Evolutionary conservation across 2,888 invertebrate species (phyloP).

Genomic region (Calameuta pallipes): DNA sequence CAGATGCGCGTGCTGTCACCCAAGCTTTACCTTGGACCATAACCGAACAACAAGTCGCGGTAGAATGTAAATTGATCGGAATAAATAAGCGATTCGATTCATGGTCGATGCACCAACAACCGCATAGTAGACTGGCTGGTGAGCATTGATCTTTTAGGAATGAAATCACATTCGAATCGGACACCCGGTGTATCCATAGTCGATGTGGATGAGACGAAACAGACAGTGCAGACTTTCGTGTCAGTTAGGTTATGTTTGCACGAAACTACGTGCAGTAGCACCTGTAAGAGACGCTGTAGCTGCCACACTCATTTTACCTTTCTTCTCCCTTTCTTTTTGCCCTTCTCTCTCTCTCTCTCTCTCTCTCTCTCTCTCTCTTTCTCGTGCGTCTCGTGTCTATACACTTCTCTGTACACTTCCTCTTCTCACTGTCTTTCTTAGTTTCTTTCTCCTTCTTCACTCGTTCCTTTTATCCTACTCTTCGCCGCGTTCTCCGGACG

Average conservation of each 20-base stretch:
- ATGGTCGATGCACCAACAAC: background rate
- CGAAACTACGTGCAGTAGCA: conserved; percentile 23
- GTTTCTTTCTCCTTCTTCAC: background rate
- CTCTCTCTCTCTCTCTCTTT: no score
- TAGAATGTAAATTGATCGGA: conserved; percentile 27
- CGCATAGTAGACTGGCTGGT: background rate
- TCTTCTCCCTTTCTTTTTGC: background rate
- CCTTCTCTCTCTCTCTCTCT: no score
- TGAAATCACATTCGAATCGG: background rate
- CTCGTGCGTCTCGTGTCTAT: background rate
- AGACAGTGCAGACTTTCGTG: background rate
- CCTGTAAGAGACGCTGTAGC: conserved; percentile 26
- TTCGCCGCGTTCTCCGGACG: conserved; percentile 1
- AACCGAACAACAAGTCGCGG: conserved; percentile 19
- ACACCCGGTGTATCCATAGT: background rate
- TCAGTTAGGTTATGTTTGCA: background rate
- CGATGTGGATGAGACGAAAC: background rate
- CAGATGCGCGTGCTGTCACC: conserved; percentile 10
- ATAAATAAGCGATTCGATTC: conserved; percentile 18
- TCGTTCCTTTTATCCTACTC: background rate
- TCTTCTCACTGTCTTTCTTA: background rate
- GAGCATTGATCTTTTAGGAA: background rate
- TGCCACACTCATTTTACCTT: conserved; percentile 7
- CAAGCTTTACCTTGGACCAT: conserved; percentile 8
- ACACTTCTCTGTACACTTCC: background rate